A percentile compares a stretch with the other conserved stretches of the same genome.
Evolutionary conservation across 2,797 vertebrate species (phyloP).

Genomic region (Pipistrellus pygmaeus): DNA sequence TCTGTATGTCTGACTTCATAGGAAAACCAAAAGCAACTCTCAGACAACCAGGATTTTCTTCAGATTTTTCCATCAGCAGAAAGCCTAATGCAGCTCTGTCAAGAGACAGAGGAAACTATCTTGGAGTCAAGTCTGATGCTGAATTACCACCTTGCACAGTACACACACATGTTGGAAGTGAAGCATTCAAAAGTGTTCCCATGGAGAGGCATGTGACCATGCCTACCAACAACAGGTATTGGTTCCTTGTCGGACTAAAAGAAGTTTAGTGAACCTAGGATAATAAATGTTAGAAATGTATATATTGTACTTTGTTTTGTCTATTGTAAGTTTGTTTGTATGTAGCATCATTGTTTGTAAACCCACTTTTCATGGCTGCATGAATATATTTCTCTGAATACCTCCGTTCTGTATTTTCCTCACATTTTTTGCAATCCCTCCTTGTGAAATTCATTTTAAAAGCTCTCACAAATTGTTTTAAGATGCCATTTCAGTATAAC

Average conservation of each 20-base stretch:
- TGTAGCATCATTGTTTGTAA: neutral
- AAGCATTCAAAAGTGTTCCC: conserved; percentile 81
- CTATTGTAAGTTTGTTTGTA: neutral
- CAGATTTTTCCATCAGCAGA: conserved; percentile 76
- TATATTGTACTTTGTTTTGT: conserved; percentile 14
- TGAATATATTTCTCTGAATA: neutral
- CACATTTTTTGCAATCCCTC: neutral
- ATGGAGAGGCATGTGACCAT: conserved; percentile 84
- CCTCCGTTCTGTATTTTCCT: neutral
- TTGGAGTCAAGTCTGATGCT: conserved; percentile 67
- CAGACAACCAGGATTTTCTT: conserved; percentile 90
- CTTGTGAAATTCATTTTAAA: conserved; percentile 24
- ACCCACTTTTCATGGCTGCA: neutral
- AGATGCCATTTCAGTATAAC: neutral
- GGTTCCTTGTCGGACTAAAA: conserved; percentile 27
- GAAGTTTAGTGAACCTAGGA: neutral
- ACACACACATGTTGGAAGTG: conserved; percentile 80
- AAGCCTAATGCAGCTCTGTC: conserved; percentile 63
- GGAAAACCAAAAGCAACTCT: conserved; percentile 92
- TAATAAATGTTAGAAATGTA: neutral
- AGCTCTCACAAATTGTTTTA: neutral
- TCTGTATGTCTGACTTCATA: conserved; percentile 79
- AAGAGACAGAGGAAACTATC: conserved; percentile 74
- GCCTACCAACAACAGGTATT: conserved; percentile 78
- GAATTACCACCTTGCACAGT: conserved; percentile 79